A percentile compares a stretch with the other conserved stretches of the same genome.
Evolutionary conservation across 2,113 vertebrate species (phyloP).

Genomic region (Podocnemis expansa): DNA sequence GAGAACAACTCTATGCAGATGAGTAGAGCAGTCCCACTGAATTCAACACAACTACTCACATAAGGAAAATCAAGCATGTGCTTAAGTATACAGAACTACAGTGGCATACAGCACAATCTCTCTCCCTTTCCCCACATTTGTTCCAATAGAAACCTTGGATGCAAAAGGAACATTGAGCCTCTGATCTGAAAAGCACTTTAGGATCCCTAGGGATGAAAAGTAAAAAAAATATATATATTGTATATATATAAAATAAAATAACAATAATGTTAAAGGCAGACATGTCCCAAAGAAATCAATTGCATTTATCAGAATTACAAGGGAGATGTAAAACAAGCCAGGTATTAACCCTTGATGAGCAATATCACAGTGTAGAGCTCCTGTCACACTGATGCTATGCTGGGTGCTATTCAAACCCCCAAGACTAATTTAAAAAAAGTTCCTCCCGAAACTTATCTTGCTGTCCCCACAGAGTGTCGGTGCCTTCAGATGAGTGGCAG

Average conservation of each 20-base stretch:
- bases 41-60: neutral
- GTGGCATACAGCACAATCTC: fast-evolving
- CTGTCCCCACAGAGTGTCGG: neutral
- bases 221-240: neutral
- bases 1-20: neutral
- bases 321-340: neutral
- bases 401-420: neutral
- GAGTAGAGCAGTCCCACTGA: neutral
- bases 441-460: neutral
- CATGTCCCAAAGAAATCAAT: neutral
- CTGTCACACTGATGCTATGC: neutral
- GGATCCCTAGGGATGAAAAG: neutral
- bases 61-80: neutral
- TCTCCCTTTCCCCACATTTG: fast-evolving
- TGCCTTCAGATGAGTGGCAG: neutral
- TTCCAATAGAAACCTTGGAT: neutral
- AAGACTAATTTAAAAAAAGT: neutral
- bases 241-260: neutral
- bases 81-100: neutral
- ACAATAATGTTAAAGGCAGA: neutral
- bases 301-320: neutral
- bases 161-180: neutral
- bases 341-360: neutral
- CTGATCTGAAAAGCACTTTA: fast-evolving
- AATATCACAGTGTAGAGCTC: neutral